phyloP scores from a whole-genome alignment of 2,113 vertebrate species.

The Entomyzon cyanotis region DNA sequence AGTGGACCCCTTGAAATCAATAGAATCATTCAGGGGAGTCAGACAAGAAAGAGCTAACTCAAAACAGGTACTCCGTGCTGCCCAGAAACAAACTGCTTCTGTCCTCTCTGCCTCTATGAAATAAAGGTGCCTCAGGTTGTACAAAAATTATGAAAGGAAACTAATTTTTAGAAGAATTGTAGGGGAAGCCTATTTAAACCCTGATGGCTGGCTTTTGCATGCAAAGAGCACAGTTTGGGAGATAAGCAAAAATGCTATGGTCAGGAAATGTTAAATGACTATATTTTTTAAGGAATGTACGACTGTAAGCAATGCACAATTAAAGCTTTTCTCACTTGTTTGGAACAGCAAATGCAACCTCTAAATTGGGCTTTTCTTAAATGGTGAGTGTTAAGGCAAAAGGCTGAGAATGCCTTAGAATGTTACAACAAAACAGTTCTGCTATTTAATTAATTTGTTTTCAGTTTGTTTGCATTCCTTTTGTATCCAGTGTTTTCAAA shows the following conservation, averaged over 20 bases:
- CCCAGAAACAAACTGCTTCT: conserved; percentile 59
- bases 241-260: background rate
- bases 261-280: background rate
- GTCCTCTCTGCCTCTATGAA: conserved; percentile 17
- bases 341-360: background rate
- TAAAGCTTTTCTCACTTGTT: background rate
- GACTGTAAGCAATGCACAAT: background rate
- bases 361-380: background rate
- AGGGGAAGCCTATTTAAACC: background rate
- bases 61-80: conserved; percentile 44
- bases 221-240: background rate
- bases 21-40: conserved; percentile 63
- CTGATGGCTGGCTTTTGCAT: background rate
- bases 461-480: background rate
- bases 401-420: background rate
- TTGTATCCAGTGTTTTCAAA: background rate
- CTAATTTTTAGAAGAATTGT: background rate
- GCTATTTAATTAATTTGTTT: conserved; percentile 19
- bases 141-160: conserved; percentile 12
- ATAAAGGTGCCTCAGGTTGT: background rate
- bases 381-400: background rate
- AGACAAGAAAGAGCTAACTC: conserved; percentile 54
- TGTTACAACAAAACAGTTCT: background rate
- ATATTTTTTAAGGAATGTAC: background rate
- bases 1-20: conserved; percentile 61